Evolutionary conservation across 1,140 invertebrate species (phyloP), one percentile per base, ranked within the genome.

Genomic region (Telenomus remus): DNA sequence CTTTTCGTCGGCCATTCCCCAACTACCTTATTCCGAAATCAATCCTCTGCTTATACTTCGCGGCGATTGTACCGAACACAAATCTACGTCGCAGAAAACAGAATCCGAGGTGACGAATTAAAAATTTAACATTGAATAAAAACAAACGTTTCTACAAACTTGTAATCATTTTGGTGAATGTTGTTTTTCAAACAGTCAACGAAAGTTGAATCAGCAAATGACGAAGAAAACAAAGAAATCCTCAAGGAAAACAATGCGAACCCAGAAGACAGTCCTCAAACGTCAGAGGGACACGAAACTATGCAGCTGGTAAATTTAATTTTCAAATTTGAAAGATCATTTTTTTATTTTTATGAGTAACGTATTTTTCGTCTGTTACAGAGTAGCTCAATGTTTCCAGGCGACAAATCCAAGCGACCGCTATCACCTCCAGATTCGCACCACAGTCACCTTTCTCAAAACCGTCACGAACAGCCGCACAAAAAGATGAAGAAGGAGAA

Each of bases 231-330:
- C 4, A 69, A 76, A 15, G 81, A 84, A 57, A 35, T 73, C 3
- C 14, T 78, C 48, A 69, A 79, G 11, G 13, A 78, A 11, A 81
- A 84, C 12, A 80, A 83, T 7, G 72, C 57, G 2, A 72, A 72
- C 56, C 0, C 75, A 15, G 82, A 86, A 68, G 84, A 84, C 55
- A 73, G 83, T 51, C 81, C 82, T 3, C 80, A 76, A 73, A 85
- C 79, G 16, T 87, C 87, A 19, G 79, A 85, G n/a, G 85, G 85
- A 50, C 84, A 89, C 13, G 84, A 83, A 65, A 60, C 79, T 35
- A 70, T 90, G 54, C 89, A 89, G 63, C 75, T 84, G 16, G 89
- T 90, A 84, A 84, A 81, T 61, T 74, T 49, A 37, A 14, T n/a
- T n/a, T n/a, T n/a, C n/a, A n/a, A n/a, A n/a, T n/a, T n/a, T n/a